Evolutionary conservation across 92 coral and sea anemone species (phyloP), one percentile per base, ranked within the genome.

Genomic region (Palythoa caribaeorum): DNA sequence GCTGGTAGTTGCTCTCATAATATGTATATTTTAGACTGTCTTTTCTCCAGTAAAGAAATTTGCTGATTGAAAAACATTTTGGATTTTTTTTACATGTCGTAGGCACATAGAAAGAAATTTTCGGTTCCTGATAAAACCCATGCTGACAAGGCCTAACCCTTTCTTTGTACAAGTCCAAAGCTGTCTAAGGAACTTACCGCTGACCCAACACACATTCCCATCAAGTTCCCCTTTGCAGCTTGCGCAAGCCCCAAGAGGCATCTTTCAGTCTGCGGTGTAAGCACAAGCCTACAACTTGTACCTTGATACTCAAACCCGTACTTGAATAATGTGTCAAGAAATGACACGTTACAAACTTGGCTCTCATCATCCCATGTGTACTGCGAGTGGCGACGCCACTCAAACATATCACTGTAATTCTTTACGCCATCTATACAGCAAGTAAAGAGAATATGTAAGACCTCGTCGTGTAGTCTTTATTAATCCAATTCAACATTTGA

Each of bases 271-370:
- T 88, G 76, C 35, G 99, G 99, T 77, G 98, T 95, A 50, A 95
- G 94, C 48, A 92, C 99, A 53, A 95, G 85, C 87, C 99, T 92
- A 70, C 98, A 89, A 7, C 93, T 83, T 38, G 98, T 96, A 71
- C 99, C 99, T 86, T 97, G 99, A 87, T 97, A 97, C 91, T 97
- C 99, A 80, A 97, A 92, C 17, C 98, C 99, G 63, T 97, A 97
- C 39, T 96, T 91, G 89, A 97, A 95, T 60, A 69, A 70, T 90
- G 90, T 86, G 78, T 95, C 94, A 39, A 95, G 88, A 60, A 97
- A 90, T 37, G 88, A 88, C 10, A 94, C 95, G 51, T 83, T 86
- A 65, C 94, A 93, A 70, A 86, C 78, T 89, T 80, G 91, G 21
- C 92, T 91, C 62, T 94, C 96, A 28, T 88, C 91, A 1, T 90